phyloP scores from a whole-genome alignment of 2,797 vertebrate species.

The Picus viridis region DNA sequence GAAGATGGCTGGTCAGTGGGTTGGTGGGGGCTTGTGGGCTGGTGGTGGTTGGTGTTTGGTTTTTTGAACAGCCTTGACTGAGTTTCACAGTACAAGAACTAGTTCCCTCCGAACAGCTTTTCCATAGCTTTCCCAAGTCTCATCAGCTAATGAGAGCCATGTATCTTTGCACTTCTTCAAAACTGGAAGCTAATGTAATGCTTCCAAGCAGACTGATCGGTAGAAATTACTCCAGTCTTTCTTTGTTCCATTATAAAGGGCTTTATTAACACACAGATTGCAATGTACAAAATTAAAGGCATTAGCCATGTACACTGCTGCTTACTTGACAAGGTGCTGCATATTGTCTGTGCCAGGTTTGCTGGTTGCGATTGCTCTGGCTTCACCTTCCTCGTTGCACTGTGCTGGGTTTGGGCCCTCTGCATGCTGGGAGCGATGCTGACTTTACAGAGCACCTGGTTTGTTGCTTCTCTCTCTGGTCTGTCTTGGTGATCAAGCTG shows the following conservation, averaged over 20 bases:
- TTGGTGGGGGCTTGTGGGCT: too few species aligned
- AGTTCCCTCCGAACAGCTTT: not conserved
- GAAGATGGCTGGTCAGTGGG: not conserved
- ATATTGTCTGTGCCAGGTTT: not conserved
- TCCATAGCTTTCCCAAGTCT: not conserved
- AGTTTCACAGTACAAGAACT: not conserved
- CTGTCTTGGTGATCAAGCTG: not conserved
- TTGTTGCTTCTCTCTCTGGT: not conserved
- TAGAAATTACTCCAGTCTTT: slow-evolving; percentile 10
- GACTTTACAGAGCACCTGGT: not conserved
- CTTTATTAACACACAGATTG: not conserved
- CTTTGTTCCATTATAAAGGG: not conserved
- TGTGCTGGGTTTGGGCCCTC: not conserved
- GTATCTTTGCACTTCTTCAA: not conserved
- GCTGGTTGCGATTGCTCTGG: not conserved
- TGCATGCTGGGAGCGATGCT: not conserved
- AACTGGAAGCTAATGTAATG: not conserved
- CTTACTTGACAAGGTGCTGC: not conserved
- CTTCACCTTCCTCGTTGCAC: not conserved
- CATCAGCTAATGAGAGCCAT: not conserved
- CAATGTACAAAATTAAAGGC: slow-evolving; percentile 16
- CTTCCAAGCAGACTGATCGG: not conserved
- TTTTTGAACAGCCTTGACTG: not conserved
- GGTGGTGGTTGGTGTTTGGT: not conserved
- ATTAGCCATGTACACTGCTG: not conserved